Evolutionary conservation across 2,888 invertebrate genomes (phyloP), one percentile per base, ranked within the genome.

Genomic region (Synanthedon formicaeformis): DNA sequence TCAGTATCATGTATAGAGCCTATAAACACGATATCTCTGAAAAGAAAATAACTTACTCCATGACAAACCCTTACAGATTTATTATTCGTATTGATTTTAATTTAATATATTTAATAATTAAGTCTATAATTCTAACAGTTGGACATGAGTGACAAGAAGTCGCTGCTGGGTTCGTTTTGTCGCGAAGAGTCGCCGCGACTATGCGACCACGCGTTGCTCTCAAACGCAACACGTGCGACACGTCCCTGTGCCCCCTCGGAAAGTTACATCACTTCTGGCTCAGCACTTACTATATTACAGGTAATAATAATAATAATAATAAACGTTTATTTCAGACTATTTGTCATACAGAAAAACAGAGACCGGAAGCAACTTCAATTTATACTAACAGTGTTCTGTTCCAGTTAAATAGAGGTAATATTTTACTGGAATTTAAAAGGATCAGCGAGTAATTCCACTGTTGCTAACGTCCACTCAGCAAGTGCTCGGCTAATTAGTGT

Each of bases 231-330:
- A 6, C 83, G 93, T 53, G 90, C 91, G 51, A 93, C 93, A 0
- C 74, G 94, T 48, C 94, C 94, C 0, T 94, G 94, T 65, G 90
- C 90, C 0, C 87, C 88, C 1, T 82, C 91, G 1, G 95, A 95
- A 71, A 94, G 94, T 72, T 95, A 94, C 81, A 91, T 94, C 51
- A 94, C 94, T 6, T 89, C 90, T 18, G 92, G 92, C 8, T 88
- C 92, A n/a, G 92, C 94, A 56, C 82, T 95, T 52, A 93, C 94
- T 6, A 90, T 95, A 57, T 89, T 93, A 58, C 94, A 94, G 80
- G 88, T 87, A 65, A 63, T 57, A 50, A 23, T 23, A 23, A 63
- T 57, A 50, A 23, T 18, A 18, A 12, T 10, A 16, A 49, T 14
- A 49, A 49, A 45, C 12, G 1, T 23, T 5, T 23, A 23, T 23